Conservation (phyloP, 2,113 vertebrate species). For the Thalassarche chlororhynchos region DNA sequence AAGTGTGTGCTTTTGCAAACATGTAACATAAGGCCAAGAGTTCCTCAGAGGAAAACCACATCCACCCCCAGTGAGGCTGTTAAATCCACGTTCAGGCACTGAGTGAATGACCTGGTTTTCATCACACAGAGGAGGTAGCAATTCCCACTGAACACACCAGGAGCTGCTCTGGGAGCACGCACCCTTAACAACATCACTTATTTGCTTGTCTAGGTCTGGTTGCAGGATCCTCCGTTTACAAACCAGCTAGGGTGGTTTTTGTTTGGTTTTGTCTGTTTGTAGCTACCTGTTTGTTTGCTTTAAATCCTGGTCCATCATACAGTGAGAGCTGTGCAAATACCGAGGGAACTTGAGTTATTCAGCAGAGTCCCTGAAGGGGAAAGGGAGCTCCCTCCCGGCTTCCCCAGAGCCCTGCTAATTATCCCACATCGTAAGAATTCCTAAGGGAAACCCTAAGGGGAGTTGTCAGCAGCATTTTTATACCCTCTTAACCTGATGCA, state of each 20-base stretch:
- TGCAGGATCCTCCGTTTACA: not conserved
- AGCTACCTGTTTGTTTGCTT: not conserved
- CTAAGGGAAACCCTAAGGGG: not conserved
- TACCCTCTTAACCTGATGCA: not conserved
- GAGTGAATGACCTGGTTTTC: not conserved
- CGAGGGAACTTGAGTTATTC: not conserved
- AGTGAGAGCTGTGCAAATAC: not conserved
- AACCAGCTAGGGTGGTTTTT: not conserved
- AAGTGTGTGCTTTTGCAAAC: constrained; percentile 30
- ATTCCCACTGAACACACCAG: not conserved
- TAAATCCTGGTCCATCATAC: not conserved
- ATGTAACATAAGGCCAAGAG: constrained; percentile 1
- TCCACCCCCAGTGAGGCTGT: not conserved
- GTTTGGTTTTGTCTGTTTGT: not conserved
- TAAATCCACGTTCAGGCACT: not conserved
- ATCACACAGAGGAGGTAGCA: not conserved
- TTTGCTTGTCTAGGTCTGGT: not conserved
- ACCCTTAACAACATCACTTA: not conserved
- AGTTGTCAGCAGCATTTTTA: not conserved
- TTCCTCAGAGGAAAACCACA: not conserved
- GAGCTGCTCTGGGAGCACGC: not conserved
- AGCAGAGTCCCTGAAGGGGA: not conserved
- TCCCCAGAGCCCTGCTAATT: not conserved
- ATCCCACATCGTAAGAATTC: not conserved
- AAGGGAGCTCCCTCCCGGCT: not conserved